phyloP scores from a whole-genome alignment of 2,888 invertebrate species.

The Phengaris alcon region DNA sequence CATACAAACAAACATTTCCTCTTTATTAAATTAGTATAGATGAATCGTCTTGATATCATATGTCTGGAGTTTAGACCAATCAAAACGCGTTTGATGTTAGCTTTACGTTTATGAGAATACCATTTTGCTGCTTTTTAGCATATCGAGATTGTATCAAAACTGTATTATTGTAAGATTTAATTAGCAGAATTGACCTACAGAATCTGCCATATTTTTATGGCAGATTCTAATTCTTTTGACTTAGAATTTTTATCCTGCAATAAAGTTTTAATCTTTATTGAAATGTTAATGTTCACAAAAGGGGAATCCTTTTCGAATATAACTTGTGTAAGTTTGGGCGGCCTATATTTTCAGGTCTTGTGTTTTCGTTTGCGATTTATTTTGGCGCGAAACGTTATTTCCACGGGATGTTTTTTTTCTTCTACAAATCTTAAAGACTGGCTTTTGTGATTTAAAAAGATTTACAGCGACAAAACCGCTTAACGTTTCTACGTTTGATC shows the following conservation, averaged over 20 bases:
- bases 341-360: conserved; percentile 62
- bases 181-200: no score
- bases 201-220: no score
- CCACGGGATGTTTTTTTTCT: conserved; percentile 72
- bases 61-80: no score
- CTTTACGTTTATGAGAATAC: no score
- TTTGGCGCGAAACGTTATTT: conserved; percentile 68
- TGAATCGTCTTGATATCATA: no score
- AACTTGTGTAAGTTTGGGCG: conserved; percentile 58
- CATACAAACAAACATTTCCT: no score
- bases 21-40: no score
- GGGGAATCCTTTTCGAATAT: conserved; percentile 69
- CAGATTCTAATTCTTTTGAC: no score
- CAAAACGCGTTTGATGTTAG: no score
- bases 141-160: no score
- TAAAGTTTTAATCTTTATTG: conserved; percentile 74
- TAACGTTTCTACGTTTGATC: conserved; percentile 51
- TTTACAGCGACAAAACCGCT: conserved; percentile 70
- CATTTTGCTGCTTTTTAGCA: no score
- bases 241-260: conserved; percentile 58
- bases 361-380: conserved; percentile 78
- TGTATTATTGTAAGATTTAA: no score
- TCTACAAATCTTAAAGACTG: conserved; percentile 71
- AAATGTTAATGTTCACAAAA: conserved; percentile 66
- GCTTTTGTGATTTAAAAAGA: conserved; percentile 78